Conservation (phyloP, 2,888 invertebrate genomes). For the Cheilosia pagana region DNA sequence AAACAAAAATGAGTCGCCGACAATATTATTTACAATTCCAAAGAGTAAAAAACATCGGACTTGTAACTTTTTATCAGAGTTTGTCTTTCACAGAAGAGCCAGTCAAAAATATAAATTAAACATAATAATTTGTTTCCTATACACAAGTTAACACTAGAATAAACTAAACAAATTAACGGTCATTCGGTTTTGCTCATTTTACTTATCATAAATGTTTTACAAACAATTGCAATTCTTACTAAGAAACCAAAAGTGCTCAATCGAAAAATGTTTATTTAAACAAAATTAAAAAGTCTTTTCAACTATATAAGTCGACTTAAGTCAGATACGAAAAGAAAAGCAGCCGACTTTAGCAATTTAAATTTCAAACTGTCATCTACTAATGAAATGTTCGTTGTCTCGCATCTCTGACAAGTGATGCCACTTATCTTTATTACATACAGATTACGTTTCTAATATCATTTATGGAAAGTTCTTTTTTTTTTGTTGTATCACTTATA, state of each 20-base stretch:
- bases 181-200: conserved; percentile 42
- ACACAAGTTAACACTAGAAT: conserved; percentile 19
- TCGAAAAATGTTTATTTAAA: background rate
- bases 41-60: conserved; percentile 2
- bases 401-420: background rate
- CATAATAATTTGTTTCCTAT: background rate
- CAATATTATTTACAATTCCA: conserved; percentile 1
- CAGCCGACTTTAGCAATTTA: background rate
- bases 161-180: conserved; percentile 10
- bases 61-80: background rate
- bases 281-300: background rate
- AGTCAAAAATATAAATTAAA: conserved; percentile 39
- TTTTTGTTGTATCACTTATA: conserved; percentile 6
- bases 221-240: no score
- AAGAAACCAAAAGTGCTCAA: conserved; percentile 14
- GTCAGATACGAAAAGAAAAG: no score
- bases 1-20: conserved; percentile 12
- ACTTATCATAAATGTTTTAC: background rate
- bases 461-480: conserved; percentile 5
- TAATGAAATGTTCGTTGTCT: conserved; percentile 53
- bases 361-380: background rate
- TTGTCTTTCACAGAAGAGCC: conserved; percentile 28
- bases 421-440: conserved; percentile 2
- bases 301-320: no score
- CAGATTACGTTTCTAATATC: conserved; percentile 9